Evolutionary conservation across 1,140 invertebrate genomes (phyloP).

Genomic region (Bursaphelenchus mucronatus): DNA sequence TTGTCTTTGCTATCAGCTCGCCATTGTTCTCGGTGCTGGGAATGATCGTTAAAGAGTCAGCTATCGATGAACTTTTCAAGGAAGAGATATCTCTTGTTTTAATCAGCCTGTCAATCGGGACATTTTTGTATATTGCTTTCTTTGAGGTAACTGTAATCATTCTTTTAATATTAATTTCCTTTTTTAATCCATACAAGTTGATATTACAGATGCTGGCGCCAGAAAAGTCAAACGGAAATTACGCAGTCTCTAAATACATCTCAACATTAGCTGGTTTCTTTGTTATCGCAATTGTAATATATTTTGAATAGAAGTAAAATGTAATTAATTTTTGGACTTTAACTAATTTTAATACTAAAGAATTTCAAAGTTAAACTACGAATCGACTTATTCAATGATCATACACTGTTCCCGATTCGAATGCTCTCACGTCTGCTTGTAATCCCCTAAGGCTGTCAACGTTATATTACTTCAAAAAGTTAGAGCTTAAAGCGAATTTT

Average conservation of each 20-base stretch:
- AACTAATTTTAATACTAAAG: too few relatives aligned
- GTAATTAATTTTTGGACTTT: too few relatives aligned
- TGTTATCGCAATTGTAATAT: constrained; percentile 25
- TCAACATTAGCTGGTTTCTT: constrained; percentile 28
- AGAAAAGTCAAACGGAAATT: constrained; percentile 23
- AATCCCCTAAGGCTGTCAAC: too few relatives aligned
- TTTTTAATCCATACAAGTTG: neutral
- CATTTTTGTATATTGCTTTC: constrained; percentile 34
- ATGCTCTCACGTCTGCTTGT: too few relatives aligned
- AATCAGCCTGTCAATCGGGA: constrained; percentile 28
- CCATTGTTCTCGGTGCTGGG: constrained; percentile 34
- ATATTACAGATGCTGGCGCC: constrained; percentile 32
- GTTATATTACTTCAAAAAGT: too few relatives aligned
- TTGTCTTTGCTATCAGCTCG: constrained; percentile 26
- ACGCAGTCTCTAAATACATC: constrained; percentile 24
- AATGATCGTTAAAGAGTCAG: constrained; percentile 28
- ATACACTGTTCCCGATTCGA: too few relatives aligned
- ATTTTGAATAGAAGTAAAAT: too few relatives aligned
- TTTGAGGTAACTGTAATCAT: constrained; percentile 24
- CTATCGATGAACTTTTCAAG: constrained; percentile 22
- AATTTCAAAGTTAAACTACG: too few relatives aligned
- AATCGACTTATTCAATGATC: too few relatives aligned
- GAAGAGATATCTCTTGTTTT: constrained; percentile 28
- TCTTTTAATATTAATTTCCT: constrained; percentile 2
- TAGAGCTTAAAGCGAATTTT: too few relatives aligned